Conservation (phyloP, 2,797 vertebrate genomes). For the Spatula versicolor region DNA sequence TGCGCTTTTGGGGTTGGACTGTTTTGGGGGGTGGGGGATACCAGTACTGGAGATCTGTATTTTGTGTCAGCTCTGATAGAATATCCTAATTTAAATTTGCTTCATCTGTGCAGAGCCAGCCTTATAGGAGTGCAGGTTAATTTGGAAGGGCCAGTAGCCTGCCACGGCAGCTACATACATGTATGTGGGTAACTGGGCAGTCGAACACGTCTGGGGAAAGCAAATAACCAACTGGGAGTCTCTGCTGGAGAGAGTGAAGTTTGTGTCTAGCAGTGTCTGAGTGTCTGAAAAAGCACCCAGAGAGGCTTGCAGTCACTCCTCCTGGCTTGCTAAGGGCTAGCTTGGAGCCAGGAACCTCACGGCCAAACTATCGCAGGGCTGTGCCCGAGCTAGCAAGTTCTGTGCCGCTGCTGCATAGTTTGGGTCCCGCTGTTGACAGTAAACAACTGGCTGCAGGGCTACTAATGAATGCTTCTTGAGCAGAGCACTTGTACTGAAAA, state of each 20-base stretch:
- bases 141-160: neutral
- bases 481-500: neutral
- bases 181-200: rapidly evolving
- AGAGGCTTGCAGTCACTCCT: neutral
- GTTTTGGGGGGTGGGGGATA: no score
- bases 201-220: neutral
- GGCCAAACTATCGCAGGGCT: neutral
- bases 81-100: neutral
- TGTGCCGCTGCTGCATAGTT: neutral
- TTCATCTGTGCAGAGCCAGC: neutral
- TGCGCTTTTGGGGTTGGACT: neutral
- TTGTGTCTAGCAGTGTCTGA: neutral
- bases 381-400: neutral
- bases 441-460: neutral
- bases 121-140: neutral
- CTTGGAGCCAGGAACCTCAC: neutral
- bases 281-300: neutral
- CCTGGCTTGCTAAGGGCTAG: neutral
- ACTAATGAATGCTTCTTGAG: neutral
- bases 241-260: neutral
- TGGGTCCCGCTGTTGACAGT: neutral
- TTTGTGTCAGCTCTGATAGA: neutral
- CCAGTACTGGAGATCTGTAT: rapidly evolving
- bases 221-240: neutral
- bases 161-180: neutral